Base-by-base conservation (phyloP, 2,888 invertebrate species). In the Monochamus alternatus region DNA sequence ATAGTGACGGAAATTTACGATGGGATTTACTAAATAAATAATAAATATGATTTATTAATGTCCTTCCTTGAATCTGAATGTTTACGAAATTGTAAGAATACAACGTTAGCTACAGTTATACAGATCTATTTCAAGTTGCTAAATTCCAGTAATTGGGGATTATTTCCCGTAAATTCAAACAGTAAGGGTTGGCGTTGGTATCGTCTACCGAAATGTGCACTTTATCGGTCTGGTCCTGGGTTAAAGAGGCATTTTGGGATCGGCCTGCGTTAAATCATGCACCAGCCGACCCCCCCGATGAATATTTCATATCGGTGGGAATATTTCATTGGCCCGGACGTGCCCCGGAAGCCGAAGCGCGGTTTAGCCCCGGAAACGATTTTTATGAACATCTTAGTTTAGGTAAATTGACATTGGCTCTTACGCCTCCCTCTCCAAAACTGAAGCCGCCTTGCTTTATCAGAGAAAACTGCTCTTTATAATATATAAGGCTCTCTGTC, bases 191-290 rank as follows among this genome's bases (percentile, higher is more conserved):
- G 22, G 22, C 22, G 22, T 22, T 22, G 22, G 7, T 47, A 12
- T 9, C 47, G 3, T 12, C 9, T 47, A 44, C 9, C 0, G 44
- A 51, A 68, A 59, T 30, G 67, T 67, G 73, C 51, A 73, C 74
- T 74, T 66, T 55, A 43, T 30, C 55, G 12, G 38, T 43, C 68
- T 43, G 30, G 58, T 44, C 55, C 66, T 12, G 14, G 73, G 59
- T 67, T 32, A 76, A 71, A 75, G 77, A 69, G 75, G 78, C 80
- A 81, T 81, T 81, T 80, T 80, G 80, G 80, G 80, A 79, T 81
- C 80, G 80, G 76, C 75, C 76, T 79, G 75, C 80, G 81, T 70
- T 81, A 81, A 81, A 80, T 81, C 81, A 81, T 81, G 81, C 81
- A 80, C 81, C 75, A 78, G 77, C 79, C 75, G 76, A 79, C 77